Conservation (phyloP, 2,888 invertebrate species). For the Brassicogethes aeneus region DNA sequence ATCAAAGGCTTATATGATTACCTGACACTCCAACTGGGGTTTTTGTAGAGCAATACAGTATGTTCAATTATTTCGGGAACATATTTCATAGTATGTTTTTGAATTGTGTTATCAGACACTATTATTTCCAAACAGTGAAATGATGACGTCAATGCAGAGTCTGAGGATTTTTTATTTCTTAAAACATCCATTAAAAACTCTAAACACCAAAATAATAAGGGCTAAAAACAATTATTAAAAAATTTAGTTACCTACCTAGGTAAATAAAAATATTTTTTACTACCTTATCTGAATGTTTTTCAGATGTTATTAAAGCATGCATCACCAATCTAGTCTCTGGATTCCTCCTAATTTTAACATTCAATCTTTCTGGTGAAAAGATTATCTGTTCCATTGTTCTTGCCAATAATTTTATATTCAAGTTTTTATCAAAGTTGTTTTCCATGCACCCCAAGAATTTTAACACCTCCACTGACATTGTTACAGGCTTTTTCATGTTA, state of each 20-base stretch:
- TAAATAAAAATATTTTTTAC: neutral
- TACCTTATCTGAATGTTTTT: conserved; percentile 20
- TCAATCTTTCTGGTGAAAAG: conserved; percentile 8
- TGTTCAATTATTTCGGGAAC: conserved; percentile 17
- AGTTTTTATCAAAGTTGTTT: conserved; percentile 10
- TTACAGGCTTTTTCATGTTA: conserved; percentile 26
- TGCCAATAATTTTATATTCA: conserved; percentile 20
- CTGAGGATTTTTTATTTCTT: conserved; percentile 12
- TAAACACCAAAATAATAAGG: conserved; percentile 18
- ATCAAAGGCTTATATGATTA: too few species aligned
- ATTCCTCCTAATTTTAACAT: conserved; percentile 23
- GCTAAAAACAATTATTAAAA: conserved; percentile 13
- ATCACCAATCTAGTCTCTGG: conserved; percentile 26
- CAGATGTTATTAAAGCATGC: conserved; percentile 23
- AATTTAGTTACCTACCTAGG: neutral
- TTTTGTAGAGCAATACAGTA: conserved; percentile 20
- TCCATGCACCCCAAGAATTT: conserved; percentile 13
- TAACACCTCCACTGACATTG: conserved; percentile 17
- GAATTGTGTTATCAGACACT: conserved; percentile 22
- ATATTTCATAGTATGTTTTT: conserved; percentile 19
- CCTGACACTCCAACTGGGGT: conserved; percentile 23
- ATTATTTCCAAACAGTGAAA: conserved; percentile 25
- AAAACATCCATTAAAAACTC: conserved; percentile 18
- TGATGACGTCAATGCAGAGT: conserved; percentile 19
- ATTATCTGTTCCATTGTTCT: conserved; percentile 17